phyloP scores from a whole-genome alignment of 2,888 invertebrate genomes.

The Heliconius sara region DNA sequence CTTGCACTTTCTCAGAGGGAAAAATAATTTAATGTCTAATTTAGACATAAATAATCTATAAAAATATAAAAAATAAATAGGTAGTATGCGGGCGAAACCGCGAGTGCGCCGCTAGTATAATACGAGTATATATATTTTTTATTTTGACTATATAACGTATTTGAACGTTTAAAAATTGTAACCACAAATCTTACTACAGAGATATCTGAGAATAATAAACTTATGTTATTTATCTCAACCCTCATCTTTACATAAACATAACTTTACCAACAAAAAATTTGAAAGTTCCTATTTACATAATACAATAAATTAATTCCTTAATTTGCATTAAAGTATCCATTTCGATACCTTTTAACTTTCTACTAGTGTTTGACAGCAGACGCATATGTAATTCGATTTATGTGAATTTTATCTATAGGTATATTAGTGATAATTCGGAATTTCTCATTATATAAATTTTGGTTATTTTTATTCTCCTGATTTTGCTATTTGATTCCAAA shows the following conservation, averaged over 20 bases:
- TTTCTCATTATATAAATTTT: neutral
- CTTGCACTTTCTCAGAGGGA: too few relatives aligned
- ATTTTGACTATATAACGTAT: neutral
- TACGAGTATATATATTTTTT: too few relatives aligned
- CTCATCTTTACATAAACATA: neutral
- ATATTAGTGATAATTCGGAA: neutral
- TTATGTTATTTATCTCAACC: neutral
- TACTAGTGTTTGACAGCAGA: conserved; percentile 8
- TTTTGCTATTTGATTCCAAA: too few relatives aligned
- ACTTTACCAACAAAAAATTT: neutral
- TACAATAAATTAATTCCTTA: conserved; percentile 16
- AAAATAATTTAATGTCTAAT: too few relatives aligned
- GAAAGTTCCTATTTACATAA: conserved; percentile 13
- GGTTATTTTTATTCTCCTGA: neutral
- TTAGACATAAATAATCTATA: too few relatives aligned
- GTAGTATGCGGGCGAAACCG: too few relatives aligned
- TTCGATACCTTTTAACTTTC: conserved; percentile 14
- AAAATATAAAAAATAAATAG: too few relatives aligned
- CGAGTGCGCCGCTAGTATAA: too few relatives aligned
- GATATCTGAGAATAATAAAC: neutral
- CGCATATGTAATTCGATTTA: conserved; percentile 11
- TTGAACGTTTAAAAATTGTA: neutral
- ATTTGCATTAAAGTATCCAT: conserved; percentile 10
- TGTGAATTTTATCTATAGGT: conserved; percentile 4
- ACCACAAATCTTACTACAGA: neutral